Evolutionary conservation across 2,113 vertebrate genomes (phyloP).

Genomic region (Stegastes partitus): DNA sequence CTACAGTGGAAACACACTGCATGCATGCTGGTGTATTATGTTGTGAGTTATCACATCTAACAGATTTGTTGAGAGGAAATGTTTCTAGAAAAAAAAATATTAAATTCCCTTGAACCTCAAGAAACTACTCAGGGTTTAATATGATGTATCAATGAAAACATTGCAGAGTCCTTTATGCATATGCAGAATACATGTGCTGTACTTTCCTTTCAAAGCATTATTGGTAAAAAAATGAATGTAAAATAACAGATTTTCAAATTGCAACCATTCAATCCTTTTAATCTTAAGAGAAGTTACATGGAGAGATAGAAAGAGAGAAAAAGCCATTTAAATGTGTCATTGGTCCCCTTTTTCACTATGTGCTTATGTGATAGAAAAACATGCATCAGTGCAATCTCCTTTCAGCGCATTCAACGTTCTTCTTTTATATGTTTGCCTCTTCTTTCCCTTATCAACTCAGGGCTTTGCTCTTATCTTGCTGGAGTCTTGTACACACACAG

Average conservation of each 20-base stretch:
- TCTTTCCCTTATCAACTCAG: constrained; percentile 46
- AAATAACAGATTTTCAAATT: not conserved
- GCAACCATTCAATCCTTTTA: not conserved
- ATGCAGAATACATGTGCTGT: not conserved
- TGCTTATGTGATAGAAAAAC: constrained; percentile 26
- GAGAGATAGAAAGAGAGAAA: constrained; percentile 6
- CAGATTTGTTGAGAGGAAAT: constrained; percentile 12
- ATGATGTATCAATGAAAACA: not conserved
- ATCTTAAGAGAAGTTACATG: not conserved
- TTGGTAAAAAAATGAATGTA: constrained; percentile 1
- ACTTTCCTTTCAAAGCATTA: not conserved
- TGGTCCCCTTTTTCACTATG: not conserved
- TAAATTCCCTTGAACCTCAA: not conserved
- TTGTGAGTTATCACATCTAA: constrained; percentile 2
- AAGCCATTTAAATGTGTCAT: constrained; percentile 27
- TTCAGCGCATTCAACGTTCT: not conserved
- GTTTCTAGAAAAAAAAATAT: not conserved
- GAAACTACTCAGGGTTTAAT: not conserved
- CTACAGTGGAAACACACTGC: not conserved
- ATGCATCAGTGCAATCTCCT: constrained; percentile 24
- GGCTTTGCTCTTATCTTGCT: constrained; percentile 54
- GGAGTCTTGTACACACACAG: constrained; percentile 41
- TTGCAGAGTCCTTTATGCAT: not conserved
- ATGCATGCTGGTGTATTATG: not conserved
- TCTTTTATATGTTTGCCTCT: constrained; percentile 40